These are phyloP conservation scores for Drosophila hydei DNA, from an alignment of 1,140 invertebrate genomes.

Conservation along the genomic window DNA sequence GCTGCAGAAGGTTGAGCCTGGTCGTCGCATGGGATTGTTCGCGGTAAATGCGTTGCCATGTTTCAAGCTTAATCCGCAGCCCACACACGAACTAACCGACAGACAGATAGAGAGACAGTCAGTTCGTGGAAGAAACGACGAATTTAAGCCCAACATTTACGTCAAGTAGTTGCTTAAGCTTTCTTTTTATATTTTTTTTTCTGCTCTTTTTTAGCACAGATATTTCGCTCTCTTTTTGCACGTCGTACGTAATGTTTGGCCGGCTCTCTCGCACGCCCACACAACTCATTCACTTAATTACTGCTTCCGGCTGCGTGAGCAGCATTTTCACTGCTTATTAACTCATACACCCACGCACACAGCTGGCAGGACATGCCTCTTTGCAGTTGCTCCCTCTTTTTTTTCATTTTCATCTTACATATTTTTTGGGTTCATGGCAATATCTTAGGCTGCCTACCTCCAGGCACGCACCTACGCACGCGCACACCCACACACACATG, in stretches of 20 bases:
- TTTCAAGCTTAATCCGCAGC: constrained; percentile 79
- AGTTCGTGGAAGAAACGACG: constrained; percentile 34
- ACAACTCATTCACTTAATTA: constrained; percentile 72
- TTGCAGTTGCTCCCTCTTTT: background rate
- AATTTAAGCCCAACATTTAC: constrained; percentile 81
- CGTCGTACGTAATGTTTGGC: background rate
- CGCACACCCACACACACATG: background rate
- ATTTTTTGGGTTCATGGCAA: constrained; percentile 8
- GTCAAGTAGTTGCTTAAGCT: constrained; percentile 71
- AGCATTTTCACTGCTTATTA: constrained; percentile 72
- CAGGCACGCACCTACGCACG: background rate
- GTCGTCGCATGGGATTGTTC: constrained; percentile 15
- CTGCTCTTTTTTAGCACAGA: background rate
- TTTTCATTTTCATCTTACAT: background rate
- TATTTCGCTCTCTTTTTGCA: background rate
- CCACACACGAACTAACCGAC: constrained; percentile 29
- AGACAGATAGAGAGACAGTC: constrained; percentile 15
- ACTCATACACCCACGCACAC: constrained; percentile 8
- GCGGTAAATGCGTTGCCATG: constrained; percentile 78
- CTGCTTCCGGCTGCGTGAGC: constrained; percentile 67
- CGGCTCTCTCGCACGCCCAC: constrained; percentile 25
- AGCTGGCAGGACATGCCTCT: constrained; percentile 47
- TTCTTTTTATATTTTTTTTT: constrained; percentile 9
- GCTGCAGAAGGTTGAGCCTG: background rate
- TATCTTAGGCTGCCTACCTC: constrained; percentile 2